Evolutionary conservation across 1,140 invertebrate species (phyloP).

Genomic region (Brachionus rubens): DNA sequence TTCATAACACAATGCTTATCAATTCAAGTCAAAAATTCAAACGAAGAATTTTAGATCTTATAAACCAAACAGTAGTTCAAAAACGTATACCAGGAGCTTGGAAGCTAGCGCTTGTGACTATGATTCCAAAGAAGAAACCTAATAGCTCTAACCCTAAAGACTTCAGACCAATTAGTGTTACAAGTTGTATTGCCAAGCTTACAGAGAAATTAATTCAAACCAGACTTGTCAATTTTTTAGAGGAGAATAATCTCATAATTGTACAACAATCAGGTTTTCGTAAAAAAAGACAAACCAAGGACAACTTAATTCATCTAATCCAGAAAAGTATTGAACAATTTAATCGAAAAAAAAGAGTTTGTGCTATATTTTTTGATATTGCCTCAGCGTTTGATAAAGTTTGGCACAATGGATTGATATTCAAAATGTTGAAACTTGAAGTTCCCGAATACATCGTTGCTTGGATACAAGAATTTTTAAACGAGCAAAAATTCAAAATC

Average conservation of each 20-base stretch:
- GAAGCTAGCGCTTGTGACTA: not conserved
- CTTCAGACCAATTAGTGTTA: not conserved
- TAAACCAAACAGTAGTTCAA: too few relatives aligned
- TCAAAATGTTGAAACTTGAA: too few relatives aligned
- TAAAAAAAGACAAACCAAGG: too few relatives aligned
- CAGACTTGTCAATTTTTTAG: not conserved
- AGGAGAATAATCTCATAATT: not conserved
- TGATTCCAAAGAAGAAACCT: not conserved
- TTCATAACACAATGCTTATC: too few relatives aligned
- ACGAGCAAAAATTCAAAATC: too few relatives aligned
- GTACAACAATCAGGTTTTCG: not conserved
- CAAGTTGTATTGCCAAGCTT: not conserved
- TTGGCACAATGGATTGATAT: too few relatives aligned
- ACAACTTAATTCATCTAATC: not conserved
- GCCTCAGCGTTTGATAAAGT: too few relatives aligned
- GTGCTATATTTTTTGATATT: too few relatives aligned
- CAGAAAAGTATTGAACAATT: not conserved
- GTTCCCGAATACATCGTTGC: too few relatives aligned
- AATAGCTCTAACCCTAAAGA: not conserved
- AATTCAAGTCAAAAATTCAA: too few relatives aligned
- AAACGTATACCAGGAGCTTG: not conserved
- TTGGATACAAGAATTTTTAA: too few relatives aligned
- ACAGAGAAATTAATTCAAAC: not conserved
- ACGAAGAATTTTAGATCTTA: too few relatives aligned
- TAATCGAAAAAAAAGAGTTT: not conserved